A percentile compares a stretch with the other conserved stretches of the same genome.
Conservation (phyloP, 2,113 vertebrate species). For the Lampris incognitus region DNA sequence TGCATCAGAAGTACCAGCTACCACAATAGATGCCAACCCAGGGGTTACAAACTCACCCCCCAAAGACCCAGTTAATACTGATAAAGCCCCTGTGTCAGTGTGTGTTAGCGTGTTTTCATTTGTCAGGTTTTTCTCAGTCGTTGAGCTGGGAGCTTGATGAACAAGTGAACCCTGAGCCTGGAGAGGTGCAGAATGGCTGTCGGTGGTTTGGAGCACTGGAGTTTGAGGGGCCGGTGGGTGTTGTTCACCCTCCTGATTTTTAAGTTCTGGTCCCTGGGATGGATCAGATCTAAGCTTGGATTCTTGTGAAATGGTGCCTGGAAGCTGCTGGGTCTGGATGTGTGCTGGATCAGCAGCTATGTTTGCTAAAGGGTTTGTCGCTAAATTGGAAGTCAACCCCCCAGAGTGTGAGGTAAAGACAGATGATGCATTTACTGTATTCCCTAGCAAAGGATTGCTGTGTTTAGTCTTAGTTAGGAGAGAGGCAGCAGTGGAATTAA, state of each 20-base stretch:
- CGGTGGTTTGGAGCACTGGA: slow-evolving; percentile 9
- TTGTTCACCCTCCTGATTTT: not conserved
- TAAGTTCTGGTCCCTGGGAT: slow-evolving; percentile 19
- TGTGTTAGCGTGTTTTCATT: slow-evolving; percentile 32
- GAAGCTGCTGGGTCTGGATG: slow-evolving; percentile 19
- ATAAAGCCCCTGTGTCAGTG: not conserved
- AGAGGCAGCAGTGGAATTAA: slow-evolving; percentile 8
- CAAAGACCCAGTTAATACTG: not conserved
- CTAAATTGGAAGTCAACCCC: slow-evolving; percentile 5
- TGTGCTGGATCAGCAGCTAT: not conserved
- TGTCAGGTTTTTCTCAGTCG: slow-evolving; percentile 46
- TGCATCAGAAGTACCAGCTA: slow-evolving; percentile 6
- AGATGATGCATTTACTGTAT: not conserved
- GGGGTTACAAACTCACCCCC: not conserved
- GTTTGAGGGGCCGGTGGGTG: slow-evolving; percentile 6
- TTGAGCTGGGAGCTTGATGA: not conserved
- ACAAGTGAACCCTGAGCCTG: not conserved
- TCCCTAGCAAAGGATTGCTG: slow-evolving; percentile 25
- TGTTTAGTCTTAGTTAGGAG: slow-evolving; percentile 13
- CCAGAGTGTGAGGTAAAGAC: slow-evolving; percentile 6
- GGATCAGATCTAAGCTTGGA: slow-evolving; percentile 18
- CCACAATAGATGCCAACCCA: not conserved
- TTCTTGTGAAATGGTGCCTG: slow-evolving; percentile 21
- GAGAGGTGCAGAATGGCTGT: not conserved
- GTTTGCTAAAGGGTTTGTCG: slow-evolving; percentile 19